Evolutionary conservation across 2,888 invertebrate genomes (phyloP), one percentile per base, ranked within the genome.

Genomic region (Apodemia zela): DNA sequence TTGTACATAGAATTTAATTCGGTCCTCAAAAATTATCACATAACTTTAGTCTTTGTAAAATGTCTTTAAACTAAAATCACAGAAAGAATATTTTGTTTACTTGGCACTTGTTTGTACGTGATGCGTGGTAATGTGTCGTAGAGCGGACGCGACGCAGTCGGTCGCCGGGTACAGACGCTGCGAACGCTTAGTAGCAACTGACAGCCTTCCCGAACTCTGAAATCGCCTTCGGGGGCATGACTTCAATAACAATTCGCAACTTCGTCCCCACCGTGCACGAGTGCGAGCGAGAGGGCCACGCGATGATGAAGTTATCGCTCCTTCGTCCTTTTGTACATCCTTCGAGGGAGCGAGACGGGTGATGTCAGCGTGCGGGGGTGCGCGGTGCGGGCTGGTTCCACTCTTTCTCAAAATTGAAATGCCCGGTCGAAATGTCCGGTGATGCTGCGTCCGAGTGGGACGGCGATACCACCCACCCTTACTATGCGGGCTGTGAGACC

Each of bases 371-470:
- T 68, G 72, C 71, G 69, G 81, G 70, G 76, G 80, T 72, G 84
- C 78, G 85, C 79, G 80, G 80, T 80, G 73, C 79, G 85, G 75
- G 81, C 79, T 84, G 87, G 87, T 89, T 88, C 89, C 89, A 88
- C 91, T 90, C 90, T 92, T 91, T 91, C 92, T 92, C 91, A 90
- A 91, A 92, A 92, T 92, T 92, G 91, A 92, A 92, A 92, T 91
- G 92, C 91, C 91, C 91, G 92, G 91, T 90, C 92, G 91, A 91
- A 92, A 89, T 92, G 92, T 91, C 92, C 92, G 89, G 92, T 87
- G 90, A 90, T 87, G 91, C 90, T 90, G 89, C 87, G 91, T 90
- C 90, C 90, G 90, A 91, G 90, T 25, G 25, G 25, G 25, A 25
- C 25, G 25, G 25, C 25, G 25, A 25, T 85, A 90, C 82, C 88